Evolutionary conservation across 1,140 invertebrate species (phyloP), one percentile per base, ranked within the genome.

Genomic region (Drosophila burlai): DNA sequence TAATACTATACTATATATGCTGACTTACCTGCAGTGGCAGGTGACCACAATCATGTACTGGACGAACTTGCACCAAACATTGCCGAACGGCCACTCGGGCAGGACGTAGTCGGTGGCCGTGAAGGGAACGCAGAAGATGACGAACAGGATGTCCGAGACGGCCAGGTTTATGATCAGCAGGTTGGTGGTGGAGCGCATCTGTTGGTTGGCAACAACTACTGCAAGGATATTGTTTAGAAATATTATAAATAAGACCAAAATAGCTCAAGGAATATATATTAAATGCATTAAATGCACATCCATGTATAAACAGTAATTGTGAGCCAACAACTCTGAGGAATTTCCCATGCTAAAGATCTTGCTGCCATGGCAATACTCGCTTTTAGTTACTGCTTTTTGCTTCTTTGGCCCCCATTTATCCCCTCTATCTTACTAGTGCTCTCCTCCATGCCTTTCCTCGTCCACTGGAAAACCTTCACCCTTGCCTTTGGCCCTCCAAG

Each of bases 141-240:
- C 21, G 21, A 21, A 21, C 21, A 21, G 21, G 21, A 21, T 21
- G 21, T 21, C 21, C 21, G 21, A 21, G 21, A 21, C 21, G 21
- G 21, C 21, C 21, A 21, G 21, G 21, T 21, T 21, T 21, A 21
- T 21, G 21, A 21, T 24, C 24, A 24, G 24, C 24, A 24, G 24
- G 24, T 24, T 24, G 24, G 24, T 24, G 24, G 24, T 24, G 24
- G 24, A 24, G 24, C 24, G 24, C 24, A 24, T 24, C 24, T 24
- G 24, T 24, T 24, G 24, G 93, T 98, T 98, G 4, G 95, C 96
- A 13, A 96, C 95, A 0, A 98, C 97, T 1, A 98, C 96, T 36
- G 96, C 10, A n/a, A 97, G 95, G 2, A 29, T 11, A 68, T 15
- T 13, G 13, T 31, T 4, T 45, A 18, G 0, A 49, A 26, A 49